phyloP scores from a whole-genome alignment of 2,113 vertebrate genomes.

The Otocyon megalotis region DNA sequence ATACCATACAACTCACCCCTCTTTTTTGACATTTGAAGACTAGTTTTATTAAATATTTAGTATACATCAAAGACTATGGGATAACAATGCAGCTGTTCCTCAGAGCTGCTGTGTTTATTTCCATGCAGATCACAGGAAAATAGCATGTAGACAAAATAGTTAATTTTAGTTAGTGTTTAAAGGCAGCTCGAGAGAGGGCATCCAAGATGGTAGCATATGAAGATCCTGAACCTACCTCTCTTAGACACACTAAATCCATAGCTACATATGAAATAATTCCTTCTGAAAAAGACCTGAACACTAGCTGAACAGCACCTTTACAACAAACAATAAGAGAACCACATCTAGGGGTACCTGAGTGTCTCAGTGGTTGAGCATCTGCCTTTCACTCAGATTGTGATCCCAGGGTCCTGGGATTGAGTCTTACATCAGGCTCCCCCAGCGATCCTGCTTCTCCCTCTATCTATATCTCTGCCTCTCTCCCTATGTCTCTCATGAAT shows the following conservation, averaged over 20 bases:
- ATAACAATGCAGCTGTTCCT: neutral
- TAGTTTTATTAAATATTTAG: slow-evolving; percentile 8
- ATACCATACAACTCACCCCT: neutral
- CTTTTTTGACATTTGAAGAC: neutral
- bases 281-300: neutral
- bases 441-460: no score
- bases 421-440: no score
- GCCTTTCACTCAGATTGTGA: no score
- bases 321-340: neutral
- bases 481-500: no score
- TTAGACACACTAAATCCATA: neutral
- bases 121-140: slow-evolving; percentile 52
- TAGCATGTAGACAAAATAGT: slow-evolving; percentile 46
- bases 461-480: no score
- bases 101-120: slow-evolving; percentile 38
- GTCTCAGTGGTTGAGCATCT: no score
- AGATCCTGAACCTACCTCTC: neutral
- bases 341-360: neutral
- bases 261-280: neutral
- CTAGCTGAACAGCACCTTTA: neutral
- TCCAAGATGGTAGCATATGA: neutral
- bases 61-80: neutral
- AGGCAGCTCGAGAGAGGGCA: neutral
- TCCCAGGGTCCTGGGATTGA: no score
- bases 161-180: slow-evolving; percentile 62